phyloP scores from a whole-genome alignment of 2,797 vertebrate genomes.

The Cyprinodon diabolis region DNA sequence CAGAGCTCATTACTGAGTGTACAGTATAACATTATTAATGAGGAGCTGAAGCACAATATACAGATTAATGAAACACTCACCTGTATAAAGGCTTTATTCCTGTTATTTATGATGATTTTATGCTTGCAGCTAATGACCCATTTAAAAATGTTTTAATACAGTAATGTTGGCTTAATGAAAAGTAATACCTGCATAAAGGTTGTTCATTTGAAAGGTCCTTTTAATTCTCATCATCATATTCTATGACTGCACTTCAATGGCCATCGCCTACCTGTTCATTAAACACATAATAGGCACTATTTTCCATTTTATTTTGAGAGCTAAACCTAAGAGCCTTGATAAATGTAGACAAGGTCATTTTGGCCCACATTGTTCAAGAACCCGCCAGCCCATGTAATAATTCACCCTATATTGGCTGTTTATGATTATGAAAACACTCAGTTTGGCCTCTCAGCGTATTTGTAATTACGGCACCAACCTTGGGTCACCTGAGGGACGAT shows the following conservation, averaged over 20 bases:
- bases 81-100: background rate
- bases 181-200: background rate
- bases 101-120: background rate
- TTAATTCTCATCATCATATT: background rate
- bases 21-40: background rate
- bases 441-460: slow-evolving; percentile 12
- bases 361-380: slow-evolving; percentile 19
- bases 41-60: too few relatives aligned
- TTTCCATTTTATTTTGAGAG: background rate
- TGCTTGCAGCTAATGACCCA: background rate
- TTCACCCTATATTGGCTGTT: slow-evolving; percentile 17
- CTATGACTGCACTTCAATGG: background rate
- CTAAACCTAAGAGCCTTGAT: background rate
- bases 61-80: background rate
- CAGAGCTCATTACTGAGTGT: too few relatives aligned
- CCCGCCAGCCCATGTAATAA: background rate
- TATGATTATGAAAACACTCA: slow-evolving; percentile 10
- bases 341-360: background rate
- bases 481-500: slow-evolving; percentile 55
- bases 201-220: background rate
- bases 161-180: background rate
- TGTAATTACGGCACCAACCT: slow-evolving; percentile 51
- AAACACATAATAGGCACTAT: background rate
- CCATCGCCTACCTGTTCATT: background rate
- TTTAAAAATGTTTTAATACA: background rate